Conservation (phyloP, 2,888 invertebrate genomes). For the Drepanosiphum platanoidis region DNA sequence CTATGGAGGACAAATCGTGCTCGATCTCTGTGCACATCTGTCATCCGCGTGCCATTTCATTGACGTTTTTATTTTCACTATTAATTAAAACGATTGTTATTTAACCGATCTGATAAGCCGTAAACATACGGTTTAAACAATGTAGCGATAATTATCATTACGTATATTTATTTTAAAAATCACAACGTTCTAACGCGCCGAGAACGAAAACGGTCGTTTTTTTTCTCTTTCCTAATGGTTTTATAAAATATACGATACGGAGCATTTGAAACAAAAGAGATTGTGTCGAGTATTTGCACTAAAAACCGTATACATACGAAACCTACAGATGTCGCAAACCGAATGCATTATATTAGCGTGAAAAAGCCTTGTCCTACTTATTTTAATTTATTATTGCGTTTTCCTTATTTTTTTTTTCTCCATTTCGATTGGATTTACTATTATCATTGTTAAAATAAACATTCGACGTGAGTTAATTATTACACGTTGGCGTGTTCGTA, state of each 20-base stretch:
- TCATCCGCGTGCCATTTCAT: background rate
- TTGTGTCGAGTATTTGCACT: conserved; percentile 2
- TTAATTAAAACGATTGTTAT: background rate
- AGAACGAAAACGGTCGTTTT: background rate
- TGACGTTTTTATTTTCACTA: background rate
- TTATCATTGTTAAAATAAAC: background rate
- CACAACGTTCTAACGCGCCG: background rate
- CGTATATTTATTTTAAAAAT: background rate
- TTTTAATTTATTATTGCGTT: conserved; percentile 47
- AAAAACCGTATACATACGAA: background rate
- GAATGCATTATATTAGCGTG: conserved; percentile 14
- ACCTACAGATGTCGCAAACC: conserved; percentile 33
- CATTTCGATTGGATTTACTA: conserved; percentile 30
- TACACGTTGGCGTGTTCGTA: background rate
- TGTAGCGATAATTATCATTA: background rate
- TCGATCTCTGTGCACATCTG: background rate
- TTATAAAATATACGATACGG: background rate
- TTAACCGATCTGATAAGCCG: background rate
- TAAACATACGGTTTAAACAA: background rate
- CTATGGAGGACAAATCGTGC: background rate
- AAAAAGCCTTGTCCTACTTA: conserved; percentile 40
- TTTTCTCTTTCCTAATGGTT: background rate
- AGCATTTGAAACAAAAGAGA: conserved; percentile 34
- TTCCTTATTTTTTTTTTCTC: background rate
- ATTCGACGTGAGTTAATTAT: conserved; percentile 26